Evolutionary conservation across 2,888 invertebrate genomes (phyloP), one percentile per base, ranked within the genome.

Genomic region (Brachyptera putata): DNA sequence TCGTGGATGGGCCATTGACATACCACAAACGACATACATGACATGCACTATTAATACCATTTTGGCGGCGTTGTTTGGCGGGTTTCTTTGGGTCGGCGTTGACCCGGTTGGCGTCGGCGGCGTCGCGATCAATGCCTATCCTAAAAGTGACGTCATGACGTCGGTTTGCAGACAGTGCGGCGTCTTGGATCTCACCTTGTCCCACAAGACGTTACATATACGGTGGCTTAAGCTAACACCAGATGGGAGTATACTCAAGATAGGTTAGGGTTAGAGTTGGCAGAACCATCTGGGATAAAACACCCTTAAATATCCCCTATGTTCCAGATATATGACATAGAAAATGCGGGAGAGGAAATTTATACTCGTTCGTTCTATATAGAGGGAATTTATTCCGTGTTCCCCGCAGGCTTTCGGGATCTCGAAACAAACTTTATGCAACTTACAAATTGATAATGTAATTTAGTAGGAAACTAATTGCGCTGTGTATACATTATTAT

Each of bases 381-480:
- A 14, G 3, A 14, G 11, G 3, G 16, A 14, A 37, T 21, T 18
- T 26, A 26, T 25, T 13, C 30, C n/a, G 14, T 30, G 9, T 16
- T 30, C 3, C 30, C 24, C 49, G n/a, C 3, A 26, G 49, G 49
- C 14, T 13, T 18, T 24, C 24, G n/a, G 25, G 26, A 50, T 50
- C 5, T 30, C 24, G 26, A 11, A 16, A 14, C 49, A 50, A 50
- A 50, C 25, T 50, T 50, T 50, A 50, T 50, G 30, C 24, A 50
- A n/a, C n/a, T n/a, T 50, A 30, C 49, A 50, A 50, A 50, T 50
- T 24, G 49, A 24, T 50, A 26, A 24, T 30, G 49, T 50, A 26
- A 50, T 50, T 50, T 50, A 50, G 25, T 26, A 30, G 49, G 13
- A 16, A 50, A 50, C 26, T 50, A 30, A 18, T 30, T 25, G 24